Percentiles rank a stretch among this genome's conserved stretches.
These are phyloP conservation scores for Laspeyria flexula DNA, from an alignment of 2,888 invertebrate species.

Conservation along the genomic window DNA sequence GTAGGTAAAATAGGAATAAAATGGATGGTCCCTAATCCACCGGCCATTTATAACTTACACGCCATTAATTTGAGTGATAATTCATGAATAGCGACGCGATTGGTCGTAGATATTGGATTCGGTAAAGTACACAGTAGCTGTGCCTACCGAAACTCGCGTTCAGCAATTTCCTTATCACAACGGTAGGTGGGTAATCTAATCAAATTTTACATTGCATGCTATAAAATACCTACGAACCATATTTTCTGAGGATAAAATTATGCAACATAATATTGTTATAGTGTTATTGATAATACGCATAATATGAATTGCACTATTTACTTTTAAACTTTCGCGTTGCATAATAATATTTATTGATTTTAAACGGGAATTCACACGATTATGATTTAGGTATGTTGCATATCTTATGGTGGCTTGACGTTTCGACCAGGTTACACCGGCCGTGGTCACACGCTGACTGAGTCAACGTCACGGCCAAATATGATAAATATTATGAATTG, in stretches of 20 bases:
- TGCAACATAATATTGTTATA: not conserved
- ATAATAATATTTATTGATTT: no score
- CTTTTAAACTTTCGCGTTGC: no score
- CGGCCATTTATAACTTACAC: constrained; percentile 86
- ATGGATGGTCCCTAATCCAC: constrained; percentile 82
- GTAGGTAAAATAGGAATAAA: constrained; percentile 86
- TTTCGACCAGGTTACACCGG: no score
- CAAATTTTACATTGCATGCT: constrained; percentile 49
- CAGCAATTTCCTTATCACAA: constrained; percentile 52
- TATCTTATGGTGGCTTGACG: no score
- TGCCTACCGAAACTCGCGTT: constrained; percentile 44
- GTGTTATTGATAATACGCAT: not conserved
- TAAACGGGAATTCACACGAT: no score
- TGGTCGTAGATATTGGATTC: constrained; percentile 74
- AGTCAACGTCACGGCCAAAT: no score
- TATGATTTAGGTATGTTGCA: no score
- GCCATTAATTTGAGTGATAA: constrained; percentile 86
- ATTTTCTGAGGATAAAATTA: constrained; percentile 2
- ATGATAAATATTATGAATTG: no score
- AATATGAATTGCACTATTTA: not conserved
- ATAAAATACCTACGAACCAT: constrained; percentile 9
- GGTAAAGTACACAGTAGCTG: constrained; percentile 60
- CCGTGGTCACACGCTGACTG: no score
- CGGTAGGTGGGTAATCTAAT: constrained; percentile 58
- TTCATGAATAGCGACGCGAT: constrained; percentile 76